Conservation (phyloP, 2,113 vertebrate genomes). For the Halcyon senegalensis region DNA sequence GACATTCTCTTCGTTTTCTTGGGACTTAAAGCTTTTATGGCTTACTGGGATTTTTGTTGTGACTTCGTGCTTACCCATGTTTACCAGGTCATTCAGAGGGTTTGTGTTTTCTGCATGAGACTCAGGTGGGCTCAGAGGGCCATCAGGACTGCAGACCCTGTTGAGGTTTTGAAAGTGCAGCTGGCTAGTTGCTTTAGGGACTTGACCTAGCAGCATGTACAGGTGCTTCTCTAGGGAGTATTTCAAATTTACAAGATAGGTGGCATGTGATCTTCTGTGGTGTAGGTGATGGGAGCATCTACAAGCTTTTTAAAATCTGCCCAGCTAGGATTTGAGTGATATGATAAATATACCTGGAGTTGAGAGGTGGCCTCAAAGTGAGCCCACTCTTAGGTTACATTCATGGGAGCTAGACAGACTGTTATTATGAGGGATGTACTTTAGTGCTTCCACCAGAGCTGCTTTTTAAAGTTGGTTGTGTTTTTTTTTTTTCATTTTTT, state of each 20-base stretch:
- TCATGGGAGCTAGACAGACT: neutral
- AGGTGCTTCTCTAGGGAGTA: neutral
- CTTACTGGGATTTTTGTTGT: neutral
- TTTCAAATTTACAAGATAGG: neutral
- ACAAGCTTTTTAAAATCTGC: neutral
- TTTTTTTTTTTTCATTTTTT: neutral
- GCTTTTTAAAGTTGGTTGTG: neutral
- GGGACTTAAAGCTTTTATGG: neutral
- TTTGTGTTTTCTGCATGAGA: fast-evolving
- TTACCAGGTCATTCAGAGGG: neutral
- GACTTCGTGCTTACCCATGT: neutral
- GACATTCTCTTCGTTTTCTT: neutral
- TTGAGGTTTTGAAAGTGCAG: neutral
- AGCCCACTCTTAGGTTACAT: neutral
- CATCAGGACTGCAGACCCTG: neutral
- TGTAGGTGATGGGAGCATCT: neutral
- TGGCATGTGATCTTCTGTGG: neutral
- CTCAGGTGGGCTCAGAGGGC: neutral
- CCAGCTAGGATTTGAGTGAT: neutral
- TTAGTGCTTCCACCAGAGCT: neutral
- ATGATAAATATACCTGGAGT: neutral
- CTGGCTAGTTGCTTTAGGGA: neutral
- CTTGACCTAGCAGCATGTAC: neutral
- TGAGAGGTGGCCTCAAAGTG: neutral
- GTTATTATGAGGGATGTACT: neutral